phyloP scores from a whole-genome alignment of 1,140 invertebrate species.

The Antheraea mylitta region DNA sequence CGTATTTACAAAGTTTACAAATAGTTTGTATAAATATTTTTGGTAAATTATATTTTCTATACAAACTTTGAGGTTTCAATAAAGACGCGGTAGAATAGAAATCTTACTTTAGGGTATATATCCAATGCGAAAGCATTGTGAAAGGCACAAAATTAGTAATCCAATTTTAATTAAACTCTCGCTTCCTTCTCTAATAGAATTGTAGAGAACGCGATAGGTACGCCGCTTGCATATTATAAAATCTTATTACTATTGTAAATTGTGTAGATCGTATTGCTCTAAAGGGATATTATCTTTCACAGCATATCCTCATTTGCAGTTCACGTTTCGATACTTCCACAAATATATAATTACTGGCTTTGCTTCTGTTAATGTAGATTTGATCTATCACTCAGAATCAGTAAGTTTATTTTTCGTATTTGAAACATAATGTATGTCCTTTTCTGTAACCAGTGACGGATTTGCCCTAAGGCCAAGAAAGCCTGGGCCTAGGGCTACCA shows the following conservation, averaged over 20 bases:
- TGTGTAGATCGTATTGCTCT: background rate
- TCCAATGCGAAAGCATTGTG: background rate
- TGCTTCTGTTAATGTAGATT: too few relatives aligned
- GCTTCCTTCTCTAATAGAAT: conserved; percentile 18
- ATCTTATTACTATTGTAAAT: conserved; percentile 3
- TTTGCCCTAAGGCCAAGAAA: too few relatives aligned
- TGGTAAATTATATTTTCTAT: background rate
- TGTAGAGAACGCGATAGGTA: background rate
- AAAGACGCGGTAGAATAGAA: background rate
- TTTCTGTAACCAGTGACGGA: too few relatives aligned
- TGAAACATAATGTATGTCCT: too few relatives aligned
- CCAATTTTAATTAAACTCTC: conserved; percentile 26
- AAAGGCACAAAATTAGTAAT: conserved; percentile 23
- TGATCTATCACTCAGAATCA: too few relatives aligned
- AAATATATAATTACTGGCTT: background rate
- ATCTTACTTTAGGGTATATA: conserved; percentile 5
- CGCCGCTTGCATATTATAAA: background rate
- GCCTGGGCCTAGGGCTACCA: too few relatives aligned
- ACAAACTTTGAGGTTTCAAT: background rate
- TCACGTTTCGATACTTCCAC: background rate
- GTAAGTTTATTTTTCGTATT: too few relatives aligned
- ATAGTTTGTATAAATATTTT: background rate
- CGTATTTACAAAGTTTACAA: too few relatives aligned
- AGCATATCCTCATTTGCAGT: background rate
- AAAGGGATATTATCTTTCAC: background rate